Conservation (phyloP, 1,140 invertebrate species). For the Tetramorium parvispinum region DNA sequence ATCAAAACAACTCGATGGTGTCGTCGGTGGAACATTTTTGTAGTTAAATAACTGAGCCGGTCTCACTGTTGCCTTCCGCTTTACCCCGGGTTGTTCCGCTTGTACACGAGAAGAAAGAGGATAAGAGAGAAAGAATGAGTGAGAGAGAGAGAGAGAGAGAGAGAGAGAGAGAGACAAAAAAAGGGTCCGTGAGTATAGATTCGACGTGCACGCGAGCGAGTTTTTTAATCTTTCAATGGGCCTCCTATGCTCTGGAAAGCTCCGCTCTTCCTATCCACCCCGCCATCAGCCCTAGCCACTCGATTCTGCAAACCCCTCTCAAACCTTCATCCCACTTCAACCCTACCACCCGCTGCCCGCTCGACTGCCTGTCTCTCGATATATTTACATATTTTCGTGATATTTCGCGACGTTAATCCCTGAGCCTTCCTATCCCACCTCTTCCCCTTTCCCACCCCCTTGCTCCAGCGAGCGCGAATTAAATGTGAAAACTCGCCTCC, state of each 20-base stretch:
- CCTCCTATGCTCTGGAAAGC: constrained; percentile 69
- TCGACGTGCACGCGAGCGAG: constrained; percentile 74
- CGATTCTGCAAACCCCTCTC: constrained; percentile 68
- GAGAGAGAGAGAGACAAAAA: constrained; percentile 20
- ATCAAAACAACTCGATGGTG: constrained; percentile 53
- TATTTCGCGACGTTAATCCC: constrained; percentile 80
- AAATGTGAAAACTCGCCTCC: constrained; percentile 78
- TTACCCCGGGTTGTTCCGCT: constrained; percentile 63
- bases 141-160: neutral
- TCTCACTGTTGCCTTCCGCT: neutral
- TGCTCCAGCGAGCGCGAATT: constrained; percentile 74
- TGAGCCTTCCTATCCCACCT: constrained; percentile 57
- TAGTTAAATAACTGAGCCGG: constrained; percentile 66
- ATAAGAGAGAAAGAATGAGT: too few relatives aligned
- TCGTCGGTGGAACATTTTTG: constrained; percentile 67
- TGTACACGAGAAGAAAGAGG: constrained; percentile 52
- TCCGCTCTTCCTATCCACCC: constrained; percentile 18
- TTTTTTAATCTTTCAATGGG: constrained; percentile 78
- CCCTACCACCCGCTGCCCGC: constrained; percentile 65
- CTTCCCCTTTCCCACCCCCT: constrained; percentile 43
- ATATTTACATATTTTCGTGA: constrained; percentile 82
- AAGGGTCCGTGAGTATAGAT: constrained; percentile 70
- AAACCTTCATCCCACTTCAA: constrained; percentile 74
- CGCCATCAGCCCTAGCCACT: constrained; percentile 38
- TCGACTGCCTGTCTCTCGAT: constrained; percentile 76